These are phyloP conservation scores for Pachyseris speciosa DNA, from an alignment of 64 coral and sea anemone species.

Conservation along the genomic window DNA sequence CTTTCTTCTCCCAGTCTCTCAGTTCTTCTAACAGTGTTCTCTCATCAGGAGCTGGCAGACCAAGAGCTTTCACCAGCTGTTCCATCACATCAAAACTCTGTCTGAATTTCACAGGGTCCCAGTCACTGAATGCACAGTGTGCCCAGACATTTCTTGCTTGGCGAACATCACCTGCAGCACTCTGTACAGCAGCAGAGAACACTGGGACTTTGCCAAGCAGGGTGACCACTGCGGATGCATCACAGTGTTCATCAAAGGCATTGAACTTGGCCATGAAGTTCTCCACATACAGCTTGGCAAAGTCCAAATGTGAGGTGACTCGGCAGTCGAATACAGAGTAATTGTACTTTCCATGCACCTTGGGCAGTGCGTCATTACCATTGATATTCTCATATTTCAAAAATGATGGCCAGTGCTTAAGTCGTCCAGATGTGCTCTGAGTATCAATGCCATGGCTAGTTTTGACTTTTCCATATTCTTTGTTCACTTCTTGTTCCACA, in stretches of 20 bases:
- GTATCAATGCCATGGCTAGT: not conserved
- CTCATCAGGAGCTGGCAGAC: not conserved
- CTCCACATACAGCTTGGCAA: not conserved
- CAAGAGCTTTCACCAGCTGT: not conserved
- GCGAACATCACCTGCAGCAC: not conserved
- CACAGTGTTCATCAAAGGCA: constrained; percentile 1
- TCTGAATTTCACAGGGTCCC: not conserved
- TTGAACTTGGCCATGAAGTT: not conserved
- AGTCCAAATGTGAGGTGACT: constrained; percentile 34
- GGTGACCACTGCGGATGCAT: not conserved
- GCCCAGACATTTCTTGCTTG: constrained; percentile 11
- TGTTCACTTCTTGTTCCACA: not conserved
- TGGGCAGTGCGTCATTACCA: not conserved
- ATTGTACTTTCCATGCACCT: not conserved
- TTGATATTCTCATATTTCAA: constrained; percentile 54
- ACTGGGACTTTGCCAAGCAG: constrained; percentile 7
- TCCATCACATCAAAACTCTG: constrained; percentile 10
- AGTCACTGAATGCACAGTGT: constrained; percentile 27
- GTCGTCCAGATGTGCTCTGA: not conserved
- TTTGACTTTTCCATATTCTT: constrained; percentile 16
- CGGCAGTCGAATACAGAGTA: constrained; percentile 9
- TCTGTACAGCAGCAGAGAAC: not conserved
- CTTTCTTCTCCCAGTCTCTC: constrained; percentile 25
- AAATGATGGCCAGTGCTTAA: not conserved
- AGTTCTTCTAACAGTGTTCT: not conserved